Evolutionary conservation across 2,888 invertebrate genomes (phyloP), one percentile per base, ranked within the genome.

Genomic region (Acleris sparsana): DNA sequence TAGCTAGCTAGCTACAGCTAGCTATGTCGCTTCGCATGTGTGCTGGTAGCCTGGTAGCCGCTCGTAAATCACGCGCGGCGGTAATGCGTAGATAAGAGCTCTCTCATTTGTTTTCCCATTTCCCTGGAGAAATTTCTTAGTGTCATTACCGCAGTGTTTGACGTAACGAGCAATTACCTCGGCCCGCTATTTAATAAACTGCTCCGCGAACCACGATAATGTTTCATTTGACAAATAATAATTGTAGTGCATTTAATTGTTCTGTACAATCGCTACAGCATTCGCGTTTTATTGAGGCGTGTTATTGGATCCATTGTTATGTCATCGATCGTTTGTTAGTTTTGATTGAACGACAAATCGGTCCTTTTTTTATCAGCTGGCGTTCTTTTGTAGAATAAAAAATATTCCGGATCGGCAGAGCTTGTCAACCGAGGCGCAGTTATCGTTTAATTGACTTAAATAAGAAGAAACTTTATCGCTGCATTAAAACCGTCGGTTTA

Each of bases 31-130:
- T 87, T 78, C 75, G 78, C 75, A 78, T 83, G 84, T 82, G 79
- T 76, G 80, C 76, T 39, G 39, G 39, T 39, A 39, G 39, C 13
- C 39, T 75, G 82, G 87, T 85, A 87, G 88, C 82, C 80, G 75
- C 80, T 88, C 88, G 84, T 89, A 90, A 89, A 89, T 90, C 89
- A 90, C 74, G 80, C 82, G 82, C 83, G 79, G 76, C 83, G 85
- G 87, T 89, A 89, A 90, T 89, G 89, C 87, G 88, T 88, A 89
- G 91, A 90, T 89, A 90, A 89, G 84, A 89, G 86, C 87, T 86
- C 88, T 86, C 88, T 89, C 89, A 88, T 90, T 90, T 90, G 90
- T 90, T 89, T 89, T 86, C 84, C 88, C 88, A 89, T 90, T 89
- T 90, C 88, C 86, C 88, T 74, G 75, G 87, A 88, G 88, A 88